These are phyloP conservation scores for Ips typographus DNA, from an alignment of 1,140 invertebrate species.

Conservation along the genomic window DNA sequence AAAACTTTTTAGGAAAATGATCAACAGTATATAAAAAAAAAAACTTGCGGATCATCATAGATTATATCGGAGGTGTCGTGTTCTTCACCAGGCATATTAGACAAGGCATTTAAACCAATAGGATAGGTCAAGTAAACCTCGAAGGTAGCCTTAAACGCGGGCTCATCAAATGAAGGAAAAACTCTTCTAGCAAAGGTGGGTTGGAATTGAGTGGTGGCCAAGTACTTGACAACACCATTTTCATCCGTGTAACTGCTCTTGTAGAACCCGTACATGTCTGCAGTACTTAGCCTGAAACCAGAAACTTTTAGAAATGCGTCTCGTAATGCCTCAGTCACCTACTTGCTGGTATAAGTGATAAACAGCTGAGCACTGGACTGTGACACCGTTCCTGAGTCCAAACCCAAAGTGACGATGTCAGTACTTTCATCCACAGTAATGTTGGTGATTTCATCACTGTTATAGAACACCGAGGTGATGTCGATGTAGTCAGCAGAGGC, in stretches of 20 bases:
- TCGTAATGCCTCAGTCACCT: background rate
- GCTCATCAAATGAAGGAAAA: conserved; percentile 91
- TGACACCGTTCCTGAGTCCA: background rate
- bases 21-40: background rate
- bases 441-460: conserved; percentile 2
- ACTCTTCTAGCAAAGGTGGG: conserved; percentile 75
- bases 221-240: conserved; percentile 25
- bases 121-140: conserved; percentile 64
- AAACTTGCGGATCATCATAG: conserved; percentile 24
- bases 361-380: background rate
- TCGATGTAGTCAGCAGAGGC: conserved; percentile 26
- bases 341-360: conserved; percentile 1
- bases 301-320: background rate
- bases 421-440: conserved; percentile 23
- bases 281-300: conserved; percentile 20
- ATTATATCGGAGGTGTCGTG: conserved; percentile 9
- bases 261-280: conserved; percentile 40
- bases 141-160: conserved; percentile 76
- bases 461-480: conserved; percentile 8
- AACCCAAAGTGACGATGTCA: conserved; percentile 25
- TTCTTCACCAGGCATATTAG: conserved; percentile 52
- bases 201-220: conserved; percentile 79
- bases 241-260: conserved; percentile 33
- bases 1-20: background rate
- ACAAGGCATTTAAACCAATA: conserved; percentile 56